A percentile compares a stretch with the other conserved stretches of the same genome.
Conservation (phyloP, 2,888 invertebrate species). For the Epirrita christyi region DNA sequence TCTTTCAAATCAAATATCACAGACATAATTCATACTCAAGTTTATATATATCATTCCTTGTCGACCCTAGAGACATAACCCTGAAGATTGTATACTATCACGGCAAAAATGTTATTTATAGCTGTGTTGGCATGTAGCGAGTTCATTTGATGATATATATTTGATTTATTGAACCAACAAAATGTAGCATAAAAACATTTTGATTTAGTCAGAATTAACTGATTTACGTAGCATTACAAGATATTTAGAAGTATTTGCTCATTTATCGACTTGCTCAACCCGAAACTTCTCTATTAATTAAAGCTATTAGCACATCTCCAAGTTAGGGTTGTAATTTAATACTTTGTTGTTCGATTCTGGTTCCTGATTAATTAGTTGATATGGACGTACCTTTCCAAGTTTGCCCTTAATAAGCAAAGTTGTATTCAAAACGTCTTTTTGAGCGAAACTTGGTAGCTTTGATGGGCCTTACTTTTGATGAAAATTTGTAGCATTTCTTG, state of each 20-base stretch:
- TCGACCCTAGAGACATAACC: background rate
- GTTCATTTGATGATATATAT: background rate
- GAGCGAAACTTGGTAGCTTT: conserved; percentile 69
- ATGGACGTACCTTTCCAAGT: conserved; percentile 68
- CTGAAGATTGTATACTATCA: background rate
- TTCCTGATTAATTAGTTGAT: conserved; percentile 79
- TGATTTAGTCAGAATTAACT: background rate
- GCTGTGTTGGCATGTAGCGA: background rate
- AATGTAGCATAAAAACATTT: background rate
- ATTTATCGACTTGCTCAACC: conserved; percentile 35
- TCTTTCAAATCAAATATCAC: background rate
- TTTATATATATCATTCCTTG: background rate
- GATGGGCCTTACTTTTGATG: conserved; percentile 57
- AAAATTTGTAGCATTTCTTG: conserved; percentile 57
- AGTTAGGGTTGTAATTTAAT: conserved; percentile 66
- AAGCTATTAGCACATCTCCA: conserved; percentile 58
- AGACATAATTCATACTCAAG: background rate
- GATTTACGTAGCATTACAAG: background rate
- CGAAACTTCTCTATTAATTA: conserved; percentile 63
- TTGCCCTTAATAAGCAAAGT: conserved; percentile 78
- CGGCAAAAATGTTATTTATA: background rate
- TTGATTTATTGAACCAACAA: background rate
- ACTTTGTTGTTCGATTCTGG: conserved; percentile 72
- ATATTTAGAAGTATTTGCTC: background rate
- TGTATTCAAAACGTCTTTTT: conserved; percentile 72